Conservation (phyloP, 1,140 invertebrate species). For the Drosophila asahinai region DNA sequence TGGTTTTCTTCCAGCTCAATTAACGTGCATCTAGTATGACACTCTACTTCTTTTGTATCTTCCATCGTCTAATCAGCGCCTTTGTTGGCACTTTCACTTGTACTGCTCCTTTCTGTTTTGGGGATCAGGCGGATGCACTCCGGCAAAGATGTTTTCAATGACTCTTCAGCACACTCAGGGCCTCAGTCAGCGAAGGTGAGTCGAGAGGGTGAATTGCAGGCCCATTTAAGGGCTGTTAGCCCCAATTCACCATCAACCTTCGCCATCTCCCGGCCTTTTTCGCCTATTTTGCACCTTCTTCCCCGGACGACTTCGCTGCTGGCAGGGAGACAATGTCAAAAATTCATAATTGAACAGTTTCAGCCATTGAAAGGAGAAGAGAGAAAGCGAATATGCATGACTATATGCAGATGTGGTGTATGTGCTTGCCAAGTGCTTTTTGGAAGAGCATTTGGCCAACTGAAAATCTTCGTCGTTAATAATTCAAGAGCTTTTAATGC, state of each 20-base stretch:
- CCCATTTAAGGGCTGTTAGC: conserved; percentile 60
- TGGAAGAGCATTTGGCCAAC: conserved; percentile 70
- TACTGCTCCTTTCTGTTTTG: conserved; percentile 43
- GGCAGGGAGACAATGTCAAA: conserved; percentile 67
- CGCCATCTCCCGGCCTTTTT: conserved; percentile 42
- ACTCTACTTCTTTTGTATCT: conserved; percentile 23
- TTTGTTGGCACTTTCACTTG: conserved; percentile 76
- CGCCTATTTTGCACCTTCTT: conserved; percentile 74
- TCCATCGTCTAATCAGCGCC: conserved; percentile 70
- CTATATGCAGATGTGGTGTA: conserved; percentile 23
- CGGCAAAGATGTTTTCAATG: conserved; percentile 47
- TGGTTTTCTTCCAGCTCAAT: conserved; percentile 32
- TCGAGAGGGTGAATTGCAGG: conserved; percentile 14
- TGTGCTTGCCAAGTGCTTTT: conserved; percentile 64
- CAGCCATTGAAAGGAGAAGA: conserved; percentile 14
- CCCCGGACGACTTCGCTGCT: conserved; percentile 17
- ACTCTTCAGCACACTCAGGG: conserved; percentile 43
- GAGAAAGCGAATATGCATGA: conserved; percentile 36
- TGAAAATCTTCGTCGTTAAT: conserved; percentile 78
- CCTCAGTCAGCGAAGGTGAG: background rate
- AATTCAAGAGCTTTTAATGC: conserved; percentile 83
- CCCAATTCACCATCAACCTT: conserved; percentile 1
- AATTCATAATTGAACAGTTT: conserved; percentile 82
- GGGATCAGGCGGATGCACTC: conserved; percentile 50
- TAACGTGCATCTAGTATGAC: conserved; percentile 53